Evolutionary conservation across 2,113 vertebrate genomes (phyloP), one percentile per base, ranked within the genome.

Genomic region (Pleuronectes platessa): DNA sequence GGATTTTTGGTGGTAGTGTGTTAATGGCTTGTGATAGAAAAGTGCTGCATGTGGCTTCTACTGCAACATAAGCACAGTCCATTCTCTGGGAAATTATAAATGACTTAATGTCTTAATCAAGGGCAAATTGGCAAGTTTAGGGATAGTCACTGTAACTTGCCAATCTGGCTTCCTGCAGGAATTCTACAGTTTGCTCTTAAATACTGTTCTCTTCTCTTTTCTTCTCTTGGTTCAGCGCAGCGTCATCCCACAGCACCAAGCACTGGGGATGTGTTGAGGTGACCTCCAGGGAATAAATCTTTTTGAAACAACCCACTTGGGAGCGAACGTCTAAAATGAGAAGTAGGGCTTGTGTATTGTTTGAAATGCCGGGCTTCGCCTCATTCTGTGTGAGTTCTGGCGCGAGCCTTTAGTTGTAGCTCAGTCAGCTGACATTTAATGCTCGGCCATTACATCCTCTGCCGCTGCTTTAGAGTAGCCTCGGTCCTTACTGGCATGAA

Each of bases 371-470:
- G 82, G 67, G 67, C 78, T 65, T 86, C 61, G 86, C 63, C 71
- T 81, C 82, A 47, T 69, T 71, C 53, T 1, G 26, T 31, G 56
- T 11, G 60, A 71, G 35, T 61, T 65, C 68, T 64, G 58, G 68
- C 74, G 59, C 15, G 15, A 72, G 80, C 60, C 79, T 78, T 71
- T 78, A 62, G 77, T 82, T 69, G 80, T 76, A 80, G 79, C 86
- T 84, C 86, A 78, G 79, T 90, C 88, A 81, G 90, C 85, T 90
- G 89, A 85, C 86, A 86, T 90, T 90, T 92, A 89, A 85, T 78
- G 82, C 80, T 59, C 59, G 59, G 63, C 75, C 83, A 74, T 82
- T 79, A 76, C 69, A 15, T 35, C 35, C 74, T 77, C 74, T 55
- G 70, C 70, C n/a, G 45, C 47, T 56, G 76, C 71, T 82, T 80